Percentiles rank a stretch among this genome's conserved stretches.
Evolutionary conservation across 2,113 vertebrate species (phyloP).

Genomic region (Anarrhichthys ocellatus): DNA sequence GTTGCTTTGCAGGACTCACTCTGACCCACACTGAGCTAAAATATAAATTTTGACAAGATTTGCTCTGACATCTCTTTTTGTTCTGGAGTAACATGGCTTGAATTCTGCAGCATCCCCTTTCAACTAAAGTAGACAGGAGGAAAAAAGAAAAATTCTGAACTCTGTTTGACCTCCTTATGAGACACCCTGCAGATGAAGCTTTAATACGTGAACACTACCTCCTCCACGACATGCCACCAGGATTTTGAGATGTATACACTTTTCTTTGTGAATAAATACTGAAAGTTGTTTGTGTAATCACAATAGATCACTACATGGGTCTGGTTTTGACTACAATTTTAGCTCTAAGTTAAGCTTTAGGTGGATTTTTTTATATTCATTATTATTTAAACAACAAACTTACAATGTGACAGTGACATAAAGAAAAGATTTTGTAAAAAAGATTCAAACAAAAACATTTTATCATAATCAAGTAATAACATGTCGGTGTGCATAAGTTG

Average conservation of each 20-base stretch:
- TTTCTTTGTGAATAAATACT: slow-evolving; percentile 11
- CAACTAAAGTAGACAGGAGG: slow-evolving; percentile 63
- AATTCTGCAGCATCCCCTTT: slow-evolving; percentile 72
- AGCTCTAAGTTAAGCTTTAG: neutral
- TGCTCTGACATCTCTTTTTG: slow-evolving; percentile 76
- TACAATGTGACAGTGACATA: neutral
- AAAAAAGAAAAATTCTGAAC: slow-evolving; percentile 67
- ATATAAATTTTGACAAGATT: slow-evolving; percentile 70
- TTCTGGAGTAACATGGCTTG: slow-evolving; percentile 70
- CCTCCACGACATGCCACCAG: slow-evolving; percentile 15
- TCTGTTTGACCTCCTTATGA: slow-evolving; percentile 69
- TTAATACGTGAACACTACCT: slow-evolving; percentile 33
- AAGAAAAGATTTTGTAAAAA: neutral
- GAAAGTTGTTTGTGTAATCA: neutral
- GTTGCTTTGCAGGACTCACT: slow-evolving; percentile 25
- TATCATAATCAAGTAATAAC: neutral
- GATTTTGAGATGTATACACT: slow-evolving; percentile 27
- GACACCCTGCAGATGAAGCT: slow-evolving; percentile 66
- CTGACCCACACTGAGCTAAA: slow-evolving; percentile 52
- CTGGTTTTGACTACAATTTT: neutral
- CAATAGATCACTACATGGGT: neutral
- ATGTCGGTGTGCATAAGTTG: neutral
- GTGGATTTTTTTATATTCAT: neutral
- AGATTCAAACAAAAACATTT: neutral
- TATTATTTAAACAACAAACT: neutral